phyloP scores from a whole-genome alignment of 2,113 vertebrate species.

The Hyperopisus bebe region DNA sequence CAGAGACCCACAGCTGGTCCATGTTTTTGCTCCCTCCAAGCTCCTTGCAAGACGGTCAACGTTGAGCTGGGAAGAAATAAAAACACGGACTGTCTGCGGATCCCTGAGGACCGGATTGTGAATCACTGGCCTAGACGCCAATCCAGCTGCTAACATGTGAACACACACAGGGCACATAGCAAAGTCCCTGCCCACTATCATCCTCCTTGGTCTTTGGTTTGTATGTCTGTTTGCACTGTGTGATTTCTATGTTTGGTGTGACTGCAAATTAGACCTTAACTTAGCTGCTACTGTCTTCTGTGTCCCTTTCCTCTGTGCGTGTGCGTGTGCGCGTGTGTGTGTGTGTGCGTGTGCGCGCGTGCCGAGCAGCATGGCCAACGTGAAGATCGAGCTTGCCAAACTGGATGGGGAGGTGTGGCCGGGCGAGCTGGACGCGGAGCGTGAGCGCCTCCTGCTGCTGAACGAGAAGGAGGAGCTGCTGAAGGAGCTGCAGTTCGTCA shows the following conservation, averaged over 20 bases:
- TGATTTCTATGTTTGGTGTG: neutral
- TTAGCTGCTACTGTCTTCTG: neutral
- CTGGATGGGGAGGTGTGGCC: constrained; percentile 72
- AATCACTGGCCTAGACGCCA: neutral
- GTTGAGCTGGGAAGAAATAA: neutral
- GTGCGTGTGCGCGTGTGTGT: no score
- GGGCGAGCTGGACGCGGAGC: constrained; percentile 67
- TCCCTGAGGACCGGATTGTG: neutral
- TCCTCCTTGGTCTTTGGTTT: neutral
- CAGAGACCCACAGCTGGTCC: neutral
- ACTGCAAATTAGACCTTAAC: neutral
- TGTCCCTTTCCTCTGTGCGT: neutral
- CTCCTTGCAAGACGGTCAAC: neutral
- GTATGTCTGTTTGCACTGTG: neutral
- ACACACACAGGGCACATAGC: neutral
- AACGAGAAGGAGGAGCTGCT: constrained; percentile 75
- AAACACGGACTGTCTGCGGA: neutral
- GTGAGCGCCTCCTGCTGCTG: constrained; percentile 71
- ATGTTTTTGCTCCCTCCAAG: neutral
- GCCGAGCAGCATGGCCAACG: constrained; percentile 69
- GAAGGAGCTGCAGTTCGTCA: constrained; percentile 74
- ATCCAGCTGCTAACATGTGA: neutral
- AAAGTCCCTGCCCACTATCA: neutral
- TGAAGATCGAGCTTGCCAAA: constrained; percentile 76
- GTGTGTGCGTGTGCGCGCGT: no score